Base-by-base conservation (phyloP, 2,888 invertebrate species). In the Pasiphila rectangulata region DNA sequence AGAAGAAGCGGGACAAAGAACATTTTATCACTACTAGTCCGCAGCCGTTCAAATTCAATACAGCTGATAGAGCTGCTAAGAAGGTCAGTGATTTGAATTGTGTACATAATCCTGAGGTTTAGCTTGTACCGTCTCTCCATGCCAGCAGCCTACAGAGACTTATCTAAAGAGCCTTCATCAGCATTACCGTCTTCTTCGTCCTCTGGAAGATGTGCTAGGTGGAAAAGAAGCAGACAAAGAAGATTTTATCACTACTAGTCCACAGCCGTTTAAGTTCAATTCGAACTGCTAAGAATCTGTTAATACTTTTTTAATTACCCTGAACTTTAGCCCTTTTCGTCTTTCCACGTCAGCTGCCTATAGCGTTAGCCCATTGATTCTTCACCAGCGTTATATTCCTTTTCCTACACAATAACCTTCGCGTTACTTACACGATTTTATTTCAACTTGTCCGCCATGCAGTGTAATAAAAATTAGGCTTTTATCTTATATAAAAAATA, bases 11-110 rank as follows among this genome's bases (percentile, higher is more conserved):
- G 19, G 74, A 67, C 5, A 84, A 78, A 29, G 77, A 81, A 50
- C 88, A 90, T 46, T 91, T 90, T 48, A 77, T 90, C 3, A 89
- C 89, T 1, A 90, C 90, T 0, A 90, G 84, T 48, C 87, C 90
- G 5, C 83, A 88, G 45, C 89, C 89, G 1, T 91, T 90, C 59
- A 79, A 83, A 39, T 83, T 91, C 27, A 89, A 79, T 51, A 90
- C 90, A 0, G 90, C 90, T 9, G 87, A 82, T 54, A 74, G 89
- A 63, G 83, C 83, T 21, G 74, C 75, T 36, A 80, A 89, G 61
- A 85, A 85, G 69, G 87, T 84, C 6, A 6, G 17, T 25, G n/a
- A n/a, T n/a, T n/a, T n/a, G n/a, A n/a, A n/a, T n/a, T n/a, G n/a
- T n/a, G n/a, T n/a, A n/a, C n/a, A n/a, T n/a, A n/a, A n/a, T n/a